These are phyloP conservation scores for Salvator merianae DNA, from an alignment of 2,113 vertebrate species.

Conservation along the genomic window DNA sequence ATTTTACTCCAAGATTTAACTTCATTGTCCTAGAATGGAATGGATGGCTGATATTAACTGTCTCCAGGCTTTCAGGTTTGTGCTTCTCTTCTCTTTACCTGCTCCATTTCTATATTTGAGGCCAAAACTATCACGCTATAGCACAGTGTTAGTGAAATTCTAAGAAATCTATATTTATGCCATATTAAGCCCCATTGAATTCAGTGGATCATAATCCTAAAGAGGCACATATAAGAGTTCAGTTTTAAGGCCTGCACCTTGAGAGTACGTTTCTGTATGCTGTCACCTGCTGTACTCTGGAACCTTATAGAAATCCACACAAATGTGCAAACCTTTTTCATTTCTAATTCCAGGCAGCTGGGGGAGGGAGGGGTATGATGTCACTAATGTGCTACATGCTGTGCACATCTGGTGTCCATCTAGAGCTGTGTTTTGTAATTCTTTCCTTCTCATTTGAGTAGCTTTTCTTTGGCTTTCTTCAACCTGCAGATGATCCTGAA, in stretches of 20 bases:
- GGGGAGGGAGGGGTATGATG: not conserved
- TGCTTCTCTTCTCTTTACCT: not conserved
- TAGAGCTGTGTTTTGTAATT: not conserved
- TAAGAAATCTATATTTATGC: too few relatives aligned
- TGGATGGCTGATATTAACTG: not conserved
- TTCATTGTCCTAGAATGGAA: not conserved
- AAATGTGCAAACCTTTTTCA: not conserved
- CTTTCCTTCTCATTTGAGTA: not conserved
- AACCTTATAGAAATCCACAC: not conserved
- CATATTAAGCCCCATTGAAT: too few relatives aligned
- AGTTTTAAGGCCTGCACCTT: too few relatives aligned
- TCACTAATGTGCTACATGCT: not conserved
- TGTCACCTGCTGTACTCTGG: too few relatives aligned
- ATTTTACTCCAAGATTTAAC: too few relatives aligned
- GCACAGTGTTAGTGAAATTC: not conserved
- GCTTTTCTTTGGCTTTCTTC: conserved; percentile 33
- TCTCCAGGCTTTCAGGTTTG: too few relatives aligned
- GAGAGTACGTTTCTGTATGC: too few relatives aligned
- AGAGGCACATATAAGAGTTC: too few relatives aligned
- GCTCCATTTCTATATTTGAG: not conserved
- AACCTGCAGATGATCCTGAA: conserved; percentile 63
- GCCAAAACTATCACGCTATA: too few relatives aligned
- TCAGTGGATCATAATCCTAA: too few relatives aligned
- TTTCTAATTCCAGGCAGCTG: not conserved
- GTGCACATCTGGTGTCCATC: too few relatives aligned